Conservation (phyloP, 23 tunicate genomes). For the Styela plicata region DNA sequence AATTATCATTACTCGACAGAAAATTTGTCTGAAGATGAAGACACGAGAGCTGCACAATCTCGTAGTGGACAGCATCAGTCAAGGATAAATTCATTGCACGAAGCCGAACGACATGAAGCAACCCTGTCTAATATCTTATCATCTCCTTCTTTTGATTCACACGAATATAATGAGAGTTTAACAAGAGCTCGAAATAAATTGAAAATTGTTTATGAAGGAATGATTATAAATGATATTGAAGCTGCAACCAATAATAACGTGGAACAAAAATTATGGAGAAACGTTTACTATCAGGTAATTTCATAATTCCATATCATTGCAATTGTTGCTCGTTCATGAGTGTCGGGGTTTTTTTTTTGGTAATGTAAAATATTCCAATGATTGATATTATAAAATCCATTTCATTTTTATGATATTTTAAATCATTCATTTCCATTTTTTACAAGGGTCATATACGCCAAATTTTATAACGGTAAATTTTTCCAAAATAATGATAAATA, state of each 20-base stretch:
- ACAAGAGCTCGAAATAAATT: conserved; percentile 47
- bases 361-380: too few relatives aligned
- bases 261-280: conserved; percentile 79
- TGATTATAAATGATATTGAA: conserved; percentile 59
- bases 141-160: conserved; percentile 22
- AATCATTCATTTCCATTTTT: too few relatives aligned
- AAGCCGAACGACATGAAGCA: conserved; percentile 54
- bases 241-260: conserved; percentile 54
- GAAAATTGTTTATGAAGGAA: conserved; percentile 39
- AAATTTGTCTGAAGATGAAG: conserved; percentile 45
- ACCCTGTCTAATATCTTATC: conserved; percentile 30
- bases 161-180: conserved; percentile 28
- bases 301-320: too few relatives aligned
- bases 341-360: too few relatives aligned
- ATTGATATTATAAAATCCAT: too few relatives aligned
- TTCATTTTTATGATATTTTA: too few relatives aligned
- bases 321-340: too few relatives aligned
- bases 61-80: conserved; percentile 31
- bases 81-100: conserved; percentile 23
- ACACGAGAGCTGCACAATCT: conserved; percentile 15
- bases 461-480: too few relatives aligned
- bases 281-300: conserved; percentile 77
- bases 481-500: too few relatives aligned
- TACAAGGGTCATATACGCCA: too few relatives aligned
- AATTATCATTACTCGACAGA: background rate